A percentile compares a stretch with the other conserved stretches of the same genome.
Evolutionary conservation across 2,113 vertebrate genomes (phyloP).

Genomic region (Embiotoca jacksoni): DNA sequence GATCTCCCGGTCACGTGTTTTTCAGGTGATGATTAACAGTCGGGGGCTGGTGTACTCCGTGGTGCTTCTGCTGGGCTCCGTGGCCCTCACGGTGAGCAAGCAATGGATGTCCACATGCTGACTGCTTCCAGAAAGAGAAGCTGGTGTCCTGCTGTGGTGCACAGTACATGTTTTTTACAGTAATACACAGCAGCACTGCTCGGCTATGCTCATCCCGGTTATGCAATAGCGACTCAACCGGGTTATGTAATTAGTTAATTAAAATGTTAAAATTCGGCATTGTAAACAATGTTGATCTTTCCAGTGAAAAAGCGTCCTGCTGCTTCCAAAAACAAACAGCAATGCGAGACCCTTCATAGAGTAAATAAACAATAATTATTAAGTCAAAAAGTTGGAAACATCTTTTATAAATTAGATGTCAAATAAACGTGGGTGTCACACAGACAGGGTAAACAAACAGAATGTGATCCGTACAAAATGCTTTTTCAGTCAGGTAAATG

Average conservation of each 20-base stretch:
- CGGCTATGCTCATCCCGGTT: slow-evolving; percentile 2
- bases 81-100: slow-evolving; percentile 93
- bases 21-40: slow-evolving; percentile 96
- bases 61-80: slow-evolving; percentile 93
- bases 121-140: neutral
- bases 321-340: neutral
- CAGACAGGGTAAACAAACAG: no score
- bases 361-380: neutral
- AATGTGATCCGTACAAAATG: no score
- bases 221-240: slow-evolving; percentile 1
- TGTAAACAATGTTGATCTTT: neutral
- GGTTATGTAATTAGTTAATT: slow-evolving; percentile 25
- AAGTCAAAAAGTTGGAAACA: no score
- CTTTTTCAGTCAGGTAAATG: no score
- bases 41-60: slow-evolving; percentile 95
- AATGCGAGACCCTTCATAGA: neutral
- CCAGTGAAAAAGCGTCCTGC: neutral
- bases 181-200: slow-evolving; percentile 2
- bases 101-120: neutral
- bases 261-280: slow-evolving; percentile 24
- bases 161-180: neutral
- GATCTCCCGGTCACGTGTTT: slow-evolving; percentile 12
- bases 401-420: no score
- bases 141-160: neutral
- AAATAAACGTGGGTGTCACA: no score